Base-by-base conservation (phyloP, 2,888 invertebrate species). In the Cantharis lateralis region DNA sequence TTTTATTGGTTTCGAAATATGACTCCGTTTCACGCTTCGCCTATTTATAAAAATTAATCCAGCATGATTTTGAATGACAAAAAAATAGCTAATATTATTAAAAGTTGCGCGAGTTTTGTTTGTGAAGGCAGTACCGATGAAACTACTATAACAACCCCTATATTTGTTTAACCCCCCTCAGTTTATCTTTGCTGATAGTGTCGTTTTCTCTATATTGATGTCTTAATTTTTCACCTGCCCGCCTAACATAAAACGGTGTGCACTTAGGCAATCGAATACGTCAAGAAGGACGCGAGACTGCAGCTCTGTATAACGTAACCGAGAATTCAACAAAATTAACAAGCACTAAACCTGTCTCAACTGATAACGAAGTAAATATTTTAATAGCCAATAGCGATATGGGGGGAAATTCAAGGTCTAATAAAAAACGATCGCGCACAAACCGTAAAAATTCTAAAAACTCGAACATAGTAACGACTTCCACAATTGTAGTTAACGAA, bases 381-480 rank as follows among this genome's bases (percentile, higher is more conserved):
- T 75, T 76, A 74, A 83, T 82, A 81, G 73, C 79, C 74, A 82
- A 83, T 82, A 82, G 75, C 77, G 79, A 70, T 68, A 78, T 74
- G 73, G 82, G 80, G 71, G 81, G 80, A 74, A 80, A 75, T 72
- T 82, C 83, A 81, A 82, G 82, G 82, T 81, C 82, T 68, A 75
- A 76, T 73, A 80, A 78, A 78, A 80, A 79, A 71, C 82, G 83
- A 68, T 75, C 80, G 76, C 82, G 81, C 72, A 72, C 75, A 70
- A 78, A 80, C 75, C 81, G 80, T 68, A 81, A 80, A 79, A 81
- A 79, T 77, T 72, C 77, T 63, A 81, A 80, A 76, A 82, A 79
- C 74, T 70, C 69, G 32, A 72, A 71, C 70, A 62, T 73, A 77
- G 70, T 71, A 63, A 72, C 69, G 73, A 66, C 68, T 68, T 66